These are phyloP conservation scores for Puma concolor DNA, from an alignment of 2,113 vertebrate species.

Conservation along the genomic window DNA sequence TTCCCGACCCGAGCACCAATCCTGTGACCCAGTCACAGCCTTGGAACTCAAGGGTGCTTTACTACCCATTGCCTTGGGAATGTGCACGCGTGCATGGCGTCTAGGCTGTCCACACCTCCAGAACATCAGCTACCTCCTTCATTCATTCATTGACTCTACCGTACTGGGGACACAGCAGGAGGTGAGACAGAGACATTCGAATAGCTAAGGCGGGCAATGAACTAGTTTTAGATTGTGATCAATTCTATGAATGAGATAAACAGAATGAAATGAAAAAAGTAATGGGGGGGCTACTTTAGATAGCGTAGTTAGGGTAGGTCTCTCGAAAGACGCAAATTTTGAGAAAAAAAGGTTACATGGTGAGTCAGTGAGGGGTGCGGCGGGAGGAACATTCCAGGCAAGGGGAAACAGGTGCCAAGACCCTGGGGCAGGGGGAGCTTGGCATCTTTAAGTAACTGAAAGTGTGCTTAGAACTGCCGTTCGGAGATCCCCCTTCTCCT, in stretches of 20 bases:
- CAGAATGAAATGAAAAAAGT: neutral
- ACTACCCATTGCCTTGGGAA: neutral
- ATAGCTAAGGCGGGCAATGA: neutral
- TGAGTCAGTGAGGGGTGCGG: neutral
- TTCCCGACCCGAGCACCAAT: neutral
- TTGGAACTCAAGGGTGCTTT: neutral
- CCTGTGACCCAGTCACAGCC: neutral
- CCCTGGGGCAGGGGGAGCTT: neutral
- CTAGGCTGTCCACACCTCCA: neutral
- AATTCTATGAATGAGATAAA: neutral
- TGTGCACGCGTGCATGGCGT: rapidly evolving
- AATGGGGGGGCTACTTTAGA: neutral
- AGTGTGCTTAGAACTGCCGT: neutral
- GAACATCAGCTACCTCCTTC: neutral
- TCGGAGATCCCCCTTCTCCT: neutral
- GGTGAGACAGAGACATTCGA: neutral
- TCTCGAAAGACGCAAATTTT: neutral
- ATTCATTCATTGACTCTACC: neutral
- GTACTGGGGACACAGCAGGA: rapidly evolving
- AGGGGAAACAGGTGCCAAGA: neutral
- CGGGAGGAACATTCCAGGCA: neutral
- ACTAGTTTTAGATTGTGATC: neutral
- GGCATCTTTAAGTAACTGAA: neutral
- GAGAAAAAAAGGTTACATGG: neutral
- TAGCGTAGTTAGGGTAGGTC: neutral